Base-by-base conservation (phyloP, 2,888 invertebrate genomes). In the Schizaphis graminum region DNA sequence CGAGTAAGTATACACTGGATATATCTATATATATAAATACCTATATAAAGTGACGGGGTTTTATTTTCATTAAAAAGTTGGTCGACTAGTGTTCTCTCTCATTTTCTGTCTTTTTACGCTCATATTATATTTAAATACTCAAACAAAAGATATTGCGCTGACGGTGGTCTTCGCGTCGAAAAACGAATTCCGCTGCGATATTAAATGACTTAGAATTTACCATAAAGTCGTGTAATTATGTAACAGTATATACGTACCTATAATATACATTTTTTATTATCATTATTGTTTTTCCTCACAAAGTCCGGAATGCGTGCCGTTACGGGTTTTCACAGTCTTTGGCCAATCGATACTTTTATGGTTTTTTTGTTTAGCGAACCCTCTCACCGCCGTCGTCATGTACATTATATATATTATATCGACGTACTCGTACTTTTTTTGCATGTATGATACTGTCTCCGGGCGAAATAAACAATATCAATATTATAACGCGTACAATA, bases 31-130 rank as follows among this genome's bases (percentile, higher is more conserved):
- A 89, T 57, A 44, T 89, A 89, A 7, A 56, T 13, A 49, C 7
- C 13, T 44, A 35, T 88, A 88, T 35, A 53, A 35, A 61, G 16
- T n/a, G 57, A n/a, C 24, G 44, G 57, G 26, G 41, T 91, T 86
- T 92, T 88, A 67, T 92, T 92, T 92, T 92, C 87, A 92, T 92
- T 92, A 92, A 92, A 92, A 92, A 92, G 92, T 92, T 88, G 87
- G 67, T 41, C 26, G 67, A 86, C 44, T 21, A 35, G 35, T 86
- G 91, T n/a, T 86, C 13, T n/a, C 26, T 84, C 49, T 44, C 35
- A 11, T n/a, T 88, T 3, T 88, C 35, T 56, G 13, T 26, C 28
- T 44, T 13, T 44, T 5, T 47, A 28, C 47, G 26, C 47, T 28
- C 47, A 85, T 85, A 85, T 85, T 44, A 86, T 61, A 89, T 35